These are phyloP conservation scores for Malacoraja senta DNA, from an alignment of 2,797 vertebrate species.

Conservation along the genomic window DNA sequence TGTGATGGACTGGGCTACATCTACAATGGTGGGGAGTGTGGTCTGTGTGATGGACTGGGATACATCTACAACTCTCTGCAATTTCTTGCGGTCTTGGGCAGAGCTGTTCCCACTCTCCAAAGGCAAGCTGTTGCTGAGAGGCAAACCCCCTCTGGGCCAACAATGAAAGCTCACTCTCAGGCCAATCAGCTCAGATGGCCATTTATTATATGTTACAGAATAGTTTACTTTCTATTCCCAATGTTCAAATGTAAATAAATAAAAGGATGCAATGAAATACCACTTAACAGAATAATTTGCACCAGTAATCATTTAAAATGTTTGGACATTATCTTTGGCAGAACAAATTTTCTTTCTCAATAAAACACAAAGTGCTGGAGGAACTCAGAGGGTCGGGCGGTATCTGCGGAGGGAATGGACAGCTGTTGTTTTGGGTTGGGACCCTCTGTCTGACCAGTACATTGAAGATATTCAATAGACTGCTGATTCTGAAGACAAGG, in stretches of 20 bases:
- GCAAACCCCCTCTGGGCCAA: not conserved
- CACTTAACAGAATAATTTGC: not conserved
- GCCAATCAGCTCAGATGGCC: not conserved
- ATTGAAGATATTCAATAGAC: not conserved
- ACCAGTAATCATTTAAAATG: not conserved
- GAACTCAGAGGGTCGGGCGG: too few species aligned
- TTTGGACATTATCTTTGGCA: not conserved
- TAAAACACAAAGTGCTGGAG: too few species aligned
- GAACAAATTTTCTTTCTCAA: not conserved
- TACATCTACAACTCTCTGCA: too few species aligned
- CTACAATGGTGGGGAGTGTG: too few species aligned
- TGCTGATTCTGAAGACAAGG: not conserved
- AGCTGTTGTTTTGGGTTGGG: too few species aligned
- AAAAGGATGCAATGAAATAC: not conserved
- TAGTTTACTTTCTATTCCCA: not conserved
- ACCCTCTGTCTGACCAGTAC: not conserved
- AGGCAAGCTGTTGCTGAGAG: not conserved
- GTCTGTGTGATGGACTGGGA: too few species aligned
- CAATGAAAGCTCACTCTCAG: not conserved
- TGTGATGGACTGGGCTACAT: too few species aligned
- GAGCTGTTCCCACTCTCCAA: not conserved
- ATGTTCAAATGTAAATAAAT: not conserved
- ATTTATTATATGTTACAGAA: not conserved
- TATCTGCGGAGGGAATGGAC: too few species aligned
- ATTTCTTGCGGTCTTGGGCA: too few species aligned